Evolutionary conservation across 2,797 vertebrate genomes (phyloP), one percentile per base, ranked within the genome.

Genomic region (Naso thynnoides): DNA sequence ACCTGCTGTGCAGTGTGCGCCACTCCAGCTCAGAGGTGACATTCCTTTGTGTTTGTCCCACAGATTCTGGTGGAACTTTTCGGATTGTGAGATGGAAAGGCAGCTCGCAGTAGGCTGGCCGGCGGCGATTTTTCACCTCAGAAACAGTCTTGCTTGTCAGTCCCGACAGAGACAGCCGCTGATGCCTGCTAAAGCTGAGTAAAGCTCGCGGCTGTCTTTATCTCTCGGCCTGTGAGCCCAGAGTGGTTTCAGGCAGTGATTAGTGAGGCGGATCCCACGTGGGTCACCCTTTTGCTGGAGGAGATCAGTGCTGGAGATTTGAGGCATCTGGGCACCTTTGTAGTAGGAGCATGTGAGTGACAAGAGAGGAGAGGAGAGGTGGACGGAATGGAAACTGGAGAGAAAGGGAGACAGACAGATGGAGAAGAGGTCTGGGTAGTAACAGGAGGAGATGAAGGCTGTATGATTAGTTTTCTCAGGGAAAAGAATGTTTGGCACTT

Each of bases 201-300:
- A 89, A 91, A 91, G 89, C 91, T 91, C 59, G 50, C 24, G 82
- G 89, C 90, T 89, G 85, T 90, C 88, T 91, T 93, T 91, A 92
- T 93, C 90, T 91, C 81, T 78, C 79, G 69, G 88, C 90, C 89
- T 78, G 84, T 88, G 90, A 92, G 91, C 90, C 87, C 82, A 69
- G 82, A 88, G 89, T 88, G 88, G 86, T 90, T 90, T 80, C 89
- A 88, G 90, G 88, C 90, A 86, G 88, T 88, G 92, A 93, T 92
- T 93, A 93, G 92, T 67, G 63, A 85, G 85, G 73, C 63, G 63
- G 79, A 85, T 91, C 90, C 84, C 91, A 84, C 77, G 70, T 89
- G 89, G 91, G 89, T 92, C 88, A 86, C 84, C 78, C 79, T 75
- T 89, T 88, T 76, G 86, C 88, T 79, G 72, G 76, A 90, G 85